phyloP scores from a whole-genome alignment of 2,113 vertebrate species.

The Campylomormyrus numenius region DNA sequence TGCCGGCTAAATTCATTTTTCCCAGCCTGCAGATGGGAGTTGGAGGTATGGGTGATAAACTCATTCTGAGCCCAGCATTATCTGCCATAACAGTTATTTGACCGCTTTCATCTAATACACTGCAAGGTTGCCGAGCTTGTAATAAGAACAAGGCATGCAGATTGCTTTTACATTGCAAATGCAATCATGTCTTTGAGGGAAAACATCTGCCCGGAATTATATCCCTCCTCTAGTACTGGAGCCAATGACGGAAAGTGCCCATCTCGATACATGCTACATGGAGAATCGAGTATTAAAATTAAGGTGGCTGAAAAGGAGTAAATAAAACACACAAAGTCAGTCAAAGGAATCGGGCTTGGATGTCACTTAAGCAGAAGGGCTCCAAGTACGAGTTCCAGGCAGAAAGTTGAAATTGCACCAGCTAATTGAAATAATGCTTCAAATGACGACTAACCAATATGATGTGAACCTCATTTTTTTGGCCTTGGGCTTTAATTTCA shows the following conservation, averaged over 20 bases:
- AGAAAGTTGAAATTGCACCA: constrained; percentile 24
- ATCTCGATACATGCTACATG: not conserved
- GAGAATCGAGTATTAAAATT: constrained; percentile 30
- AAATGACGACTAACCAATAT: constrained; percentile 24
- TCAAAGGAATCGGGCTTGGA: constrained; percentile 24
- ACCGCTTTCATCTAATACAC: constrained; percentile 47
- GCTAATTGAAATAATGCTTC: constrained; percentile 20
- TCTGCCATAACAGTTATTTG: constrained; percentile 54
- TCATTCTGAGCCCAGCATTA: constrained; percentile 52
- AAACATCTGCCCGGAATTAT: constrained; percentile 46
- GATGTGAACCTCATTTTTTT: not conserved
- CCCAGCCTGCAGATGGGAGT: constrained; percentile 24
- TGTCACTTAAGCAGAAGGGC: constrained; percentile 11
- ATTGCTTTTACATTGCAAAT: constrained; percentile 63
- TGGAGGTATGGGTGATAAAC: constrained; percentile 24
- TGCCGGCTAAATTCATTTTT: constrained; percentile 15
- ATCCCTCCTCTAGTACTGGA: constrained; percentile 28
- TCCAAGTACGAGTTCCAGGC: not conserved
- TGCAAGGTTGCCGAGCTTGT: constrained; percentile 42
- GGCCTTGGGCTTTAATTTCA: not conserved
- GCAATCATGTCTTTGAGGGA: constrained; percentile 54
- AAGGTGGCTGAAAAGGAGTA: constrained; percentile 12
- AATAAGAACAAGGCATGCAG: constrained; percentile 50
- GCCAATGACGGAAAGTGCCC: not conserved
- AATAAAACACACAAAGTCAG: not conserved